A percentile compares a stretch with the other conserved stretches of the same genome.
phyloP scores from a whole-genome alignment of 2,113 vertebrate genomes.

The Panthera leo region DNA sequence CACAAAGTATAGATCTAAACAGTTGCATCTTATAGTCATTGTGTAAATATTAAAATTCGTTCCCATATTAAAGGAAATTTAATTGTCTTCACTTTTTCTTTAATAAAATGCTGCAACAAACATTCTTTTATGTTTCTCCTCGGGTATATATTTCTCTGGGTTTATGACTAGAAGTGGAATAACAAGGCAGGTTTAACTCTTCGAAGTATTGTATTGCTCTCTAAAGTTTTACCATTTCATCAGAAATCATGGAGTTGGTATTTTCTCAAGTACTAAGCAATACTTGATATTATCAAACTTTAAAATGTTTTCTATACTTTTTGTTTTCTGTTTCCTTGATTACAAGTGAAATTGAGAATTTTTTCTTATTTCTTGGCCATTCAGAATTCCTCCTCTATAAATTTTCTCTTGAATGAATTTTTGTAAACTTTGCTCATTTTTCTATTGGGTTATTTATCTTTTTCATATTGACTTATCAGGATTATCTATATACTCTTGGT shows the following conservation, averaged over 20 bases:
- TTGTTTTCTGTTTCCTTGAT: slow-evolving; percentile 9
- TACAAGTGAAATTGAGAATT: background rate
- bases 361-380: slow-evolving; percentile 1
- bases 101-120: background rate
- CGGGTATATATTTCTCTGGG: background rate
- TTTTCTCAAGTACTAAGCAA: background rate
- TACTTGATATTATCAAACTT: background rate
- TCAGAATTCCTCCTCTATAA: background rate
- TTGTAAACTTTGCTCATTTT: background rate
- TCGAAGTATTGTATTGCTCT: background rate
- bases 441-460: background rate
- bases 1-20: background rate
- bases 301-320: background rate
- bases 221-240: background rate
- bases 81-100: background rate
- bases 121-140: background rate
- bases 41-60: slow-evolving; percentile 4
- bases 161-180: background rate
- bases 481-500: slow-evolving; percentile 14
- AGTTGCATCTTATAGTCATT: background rate
- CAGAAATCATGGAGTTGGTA: background rate
- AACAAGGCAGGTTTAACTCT: background rate
- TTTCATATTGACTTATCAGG: background rate
- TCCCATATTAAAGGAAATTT: background rate
- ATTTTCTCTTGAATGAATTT: background rate